Base-by-base conservation (phyloP, 2,888 invertebrate species). In the Bembecia ichneumoniformis region DNA sequence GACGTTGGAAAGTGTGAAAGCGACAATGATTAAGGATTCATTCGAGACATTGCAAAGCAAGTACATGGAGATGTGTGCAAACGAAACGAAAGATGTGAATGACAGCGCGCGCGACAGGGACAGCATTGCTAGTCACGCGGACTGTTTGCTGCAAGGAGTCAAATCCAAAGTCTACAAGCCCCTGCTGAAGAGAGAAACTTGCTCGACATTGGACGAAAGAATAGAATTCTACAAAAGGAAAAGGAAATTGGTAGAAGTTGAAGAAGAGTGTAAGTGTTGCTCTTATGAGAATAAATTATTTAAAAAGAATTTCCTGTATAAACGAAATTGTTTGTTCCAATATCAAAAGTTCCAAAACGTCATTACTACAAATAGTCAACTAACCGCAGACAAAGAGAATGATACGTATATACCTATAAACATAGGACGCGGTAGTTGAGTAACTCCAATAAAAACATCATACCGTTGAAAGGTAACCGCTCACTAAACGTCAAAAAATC, bases 201-300 rank as follows among this genome's bases (percentile, higher is more conserved):
- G 96, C 77, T 92, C 92, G 43, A 95, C 94, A 63, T 82, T 96
- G 54, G 95, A 96, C 78, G 92, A 93, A 62, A 90, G 92, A 58
- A 92, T 96, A 47, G 88, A 93, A 59, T 91, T 94, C 75, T 94
- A 90, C 67, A 89, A 89, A 5, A 95, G 94, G 70, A 92, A 92
- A 64, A 89, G 90, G 64, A 89, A 90, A 68, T 15, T 44, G 17
- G 17, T 11, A 11, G 16, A 44, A 28, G 28, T 28, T 7, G 9
- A 28, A 28, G 28, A 28, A 28, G 28, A 28, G 9, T 28, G 28
- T 28, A 28, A 28, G 2, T 28, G 28, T 9, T 28, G 9, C 28
- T 2, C 3, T 28, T 28, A 28, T 28, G 9, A 2, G 7, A 28
- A 28, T 28, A 28, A 17, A 17, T 3, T 17, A 3, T 1, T 17